Evolutionary conservation across 2,113 vertebrate species (phyloP).

Genomic region (Echinops telfairi): DNA sequence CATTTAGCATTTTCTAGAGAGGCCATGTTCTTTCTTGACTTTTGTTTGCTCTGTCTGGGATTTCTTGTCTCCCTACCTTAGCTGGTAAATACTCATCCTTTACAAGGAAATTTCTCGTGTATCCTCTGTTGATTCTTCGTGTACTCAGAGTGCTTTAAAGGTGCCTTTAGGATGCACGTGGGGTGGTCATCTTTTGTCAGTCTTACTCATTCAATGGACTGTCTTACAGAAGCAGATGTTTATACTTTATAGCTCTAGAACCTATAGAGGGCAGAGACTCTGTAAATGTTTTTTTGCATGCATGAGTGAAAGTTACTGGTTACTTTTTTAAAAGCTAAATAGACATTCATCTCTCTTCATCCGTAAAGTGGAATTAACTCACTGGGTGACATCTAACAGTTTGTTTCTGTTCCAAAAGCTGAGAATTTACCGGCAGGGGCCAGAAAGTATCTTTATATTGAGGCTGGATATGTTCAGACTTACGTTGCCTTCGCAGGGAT

Average conservation of each 20-base stretch:
- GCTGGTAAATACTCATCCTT: neutral
- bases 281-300: neutral
- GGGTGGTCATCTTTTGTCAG: neutral
- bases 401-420: slow-evolving; percentile 43
- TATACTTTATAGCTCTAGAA: slow-evolving; percentile 3
- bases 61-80: neutral
- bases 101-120: neutral
- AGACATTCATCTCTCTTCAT: slow-evolving; percentile 32
- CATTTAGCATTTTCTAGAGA: neutral
- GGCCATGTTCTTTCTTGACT: neutral
- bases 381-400: neutral
- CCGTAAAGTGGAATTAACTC: neutral
- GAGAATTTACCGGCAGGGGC: neutral
- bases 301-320: neutral
- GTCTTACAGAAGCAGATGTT: neutral
- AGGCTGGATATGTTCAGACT: neutral
- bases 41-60: neutral
- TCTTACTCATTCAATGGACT: neutral
- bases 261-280: neutral
- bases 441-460: neutral
- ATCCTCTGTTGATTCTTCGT: neutral
- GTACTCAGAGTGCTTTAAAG: neutral
- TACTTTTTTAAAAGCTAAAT: neutral
- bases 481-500: neutral
- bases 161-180: neutral